Percentiles rank a stretch among this genome's conserved stretches.
Evolutionary conservation across 1,140 invertebrate species (phyloP).

Genomic region (Pseudomyrmex concolor): DNA sequence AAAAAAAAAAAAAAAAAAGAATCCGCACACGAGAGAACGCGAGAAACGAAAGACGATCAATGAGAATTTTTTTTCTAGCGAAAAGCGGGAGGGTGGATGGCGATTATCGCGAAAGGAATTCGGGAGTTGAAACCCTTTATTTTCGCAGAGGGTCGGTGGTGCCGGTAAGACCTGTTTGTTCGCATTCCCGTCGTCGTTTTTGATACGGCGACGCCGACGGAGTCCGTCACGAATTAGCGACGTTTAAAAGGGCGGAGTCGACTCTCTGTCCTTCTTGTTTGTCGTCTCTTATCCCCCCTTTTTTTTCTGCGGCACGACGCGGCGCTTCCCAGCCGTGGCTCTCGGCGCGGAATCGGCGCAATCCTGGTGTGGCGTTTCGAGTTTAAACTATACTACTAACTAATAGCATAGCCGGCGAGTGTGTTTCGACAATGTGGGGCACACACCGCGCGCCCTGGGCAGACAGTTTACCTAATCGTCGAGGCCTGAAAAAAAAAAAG

Average conservation of each 20-base stretch:
- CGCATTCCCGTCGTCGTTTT: constrained; percentile 27
- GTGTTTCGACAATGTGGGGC: constrained; percentile 82
- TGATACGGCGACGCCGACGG: constrained; percentile 63
- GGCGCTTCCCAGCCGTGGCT: background rate
- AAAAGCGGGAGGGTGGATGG: background rate
- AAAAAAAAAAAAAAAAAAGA: too few relatives aligned
- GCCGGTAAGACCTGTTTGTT: background rate
- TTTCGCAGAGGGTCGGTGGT: constrained; percentile 1
- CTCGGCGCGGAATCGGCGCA: background rate
- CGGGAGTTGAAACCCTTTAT: constrained; percentile 34
- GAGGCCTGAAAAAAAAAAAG: constrained; percentile 82
- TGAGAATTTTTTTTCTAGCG: background rate
- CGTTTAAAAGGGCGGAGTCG: constrained; percentile 76
- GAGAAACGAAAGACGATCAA: background rate
- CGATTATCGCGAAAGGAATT: constrained; percentile 29
- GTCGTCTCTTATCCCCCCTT: background rate
- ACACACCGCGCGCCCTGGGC: constrained; percentile 54
- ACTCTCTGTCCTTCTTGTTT: constrained; percentile 59
- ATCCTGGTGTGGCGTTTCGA: constrained; percentile 56
- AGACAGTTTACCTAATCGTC: constrained; percentile 85
- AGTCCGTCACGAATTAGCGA: constrained; percentile 80
- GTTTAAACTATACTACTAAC: constrained; percentile 83
- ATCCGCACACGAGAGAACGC: background rate
- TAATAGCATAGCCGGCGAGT: constrained; percentile 83
- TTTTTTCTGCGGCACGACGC: constrained; percentile 28